phyloP scores from a whole-genome alignment of 2,888 invertebrate genomes.

The Eremobia ochroleuca region DNA sequence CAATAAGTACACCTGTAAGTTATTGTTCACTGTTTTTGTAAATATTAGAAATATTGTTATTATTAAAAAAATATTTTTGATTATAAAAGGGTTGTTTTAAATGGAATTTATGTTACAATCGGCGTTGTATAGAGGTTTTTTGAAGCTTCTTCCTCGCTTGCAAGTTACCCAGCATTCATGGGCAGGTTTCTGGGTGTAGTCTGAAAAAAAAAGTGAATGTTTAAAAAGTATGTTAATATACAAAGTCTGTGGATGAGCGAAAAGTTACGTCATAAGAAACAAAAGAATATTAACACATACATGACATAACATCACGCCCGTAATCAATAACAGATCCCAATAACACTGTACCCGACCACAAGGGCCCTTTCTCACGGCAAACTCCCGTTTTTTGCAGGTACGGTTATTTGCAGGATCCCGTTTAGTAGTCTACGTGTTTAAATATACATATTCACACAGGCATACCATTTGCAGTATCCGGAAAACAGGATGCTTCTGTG shows the following conservation, averaged over 20 bases:
- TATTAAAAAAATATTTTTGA: constrained; percentile 74
- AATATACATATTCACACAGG: too few relatives aligned
- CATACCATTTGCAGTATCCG: too few relatives aligned
- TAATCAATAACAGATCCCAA: background rate
- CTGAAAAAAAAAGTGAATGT: constrained; percentile 70
- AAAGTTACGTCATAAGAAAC: background rate
- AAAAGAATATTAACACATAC: background rate
- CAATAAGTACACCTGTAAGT: constrained; percentile 88
- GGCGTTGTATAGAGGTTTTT: constrained; percentile 79
- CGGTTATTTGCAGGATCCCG: too few relatives aligned
- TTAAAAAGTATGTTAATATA: background rate
- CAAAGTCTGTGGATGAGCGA: background rate
- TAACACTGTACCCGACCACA: background rate
- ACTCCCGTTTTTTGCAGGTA: too few relatives aligned
- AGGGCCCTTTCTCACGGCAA: too few relatives aligned
- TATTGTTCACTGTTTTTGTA: constrained; percentile 82
- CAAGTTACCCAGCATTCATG: constrained; percentile 89
- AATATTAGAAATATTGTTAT: constrained; percentile 65
- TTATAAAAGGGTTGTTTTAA: constrained; percentile 66
- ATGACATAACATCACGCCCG: background rate
- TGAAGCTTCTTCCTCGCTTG: constrained; percentile 87
- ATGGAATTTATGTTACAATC: constrained; percentile 77
- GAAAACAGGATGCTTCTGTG: too few relatives aligned
- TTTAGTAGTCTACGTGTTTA: too few relatives aligned
- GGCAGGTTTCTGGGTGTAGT: constrained; percentile 84